These are phyloP conservation scores for Acanthococcus lagerstroemiae DNA, from an alignment of 2,888 invertebrate species.

Conservation along the genomic window DNA sequence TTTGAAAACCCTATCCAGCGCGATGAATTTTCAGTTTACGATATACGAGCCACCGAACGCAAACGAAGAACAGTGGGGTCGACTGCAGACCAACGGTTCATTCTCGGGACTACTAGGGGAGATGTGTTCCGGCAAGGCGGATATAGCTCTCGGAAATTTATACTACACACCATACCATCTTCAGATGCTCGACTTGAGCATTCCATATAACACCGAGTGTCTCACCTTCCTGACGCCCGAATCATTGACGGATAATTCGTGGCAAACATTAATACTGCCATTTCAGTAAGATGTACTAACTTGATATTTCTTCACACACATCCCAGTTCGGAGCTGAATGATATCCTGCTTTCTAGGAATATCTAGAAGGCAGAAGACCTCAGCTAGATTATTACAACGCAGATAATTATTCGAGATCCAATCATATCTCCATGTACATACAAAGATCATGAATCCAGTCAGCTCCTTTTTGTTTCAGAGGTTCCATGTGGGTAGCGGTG, in stretches of 20 bases:
- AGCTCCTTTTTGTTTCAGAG: too few species aligned
- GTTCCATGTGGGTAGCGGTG: slow-evolving; percentile 65
- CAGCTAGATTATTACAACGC: too few species aligned
- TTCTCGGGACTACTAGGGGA: slow-evolving; percentile 65
- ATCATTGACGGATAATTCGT: slow-evolving; percentile 67
- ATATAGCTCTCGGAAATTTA: slow-evolving; percentile 65
- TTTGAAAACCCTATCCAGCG: slow-evolving; percentile 52
- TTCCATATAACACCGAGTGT: slow-evolving; percentile 72
- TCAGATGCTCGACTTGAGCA: slow-evolving; percentile 59
- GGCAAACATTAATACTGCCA: slow-evolving; percentile 71
- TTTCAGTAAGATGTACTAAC: slow-evolving; percentile 53
- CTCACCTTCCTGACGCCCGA: slow-evolving; percentile 76
- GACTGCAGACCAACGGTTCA: slow-evolving; percentile 51
- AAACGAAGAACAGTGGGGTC: slow-evolving; percentile 58
- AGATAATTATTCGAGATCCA: too few species aligned
- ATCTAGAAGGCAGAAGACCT: too few species aligned
- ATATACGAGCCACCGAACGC: slow-evolving; percentile 57
- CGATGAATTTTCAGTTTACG: slow-evolving; percentile 59
- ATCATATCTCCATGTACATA: too few species aligned
- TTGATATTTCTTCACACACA: too few species aligned
- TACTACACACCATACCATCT: slow-evolving; percentile 61
- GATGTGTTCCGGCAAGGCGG: slow-evolving; percentile 52
- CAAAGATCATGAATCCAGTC: too few species aligned
- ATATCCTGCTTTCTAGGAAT: too few species aligned
- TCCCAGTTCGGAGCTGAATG: too few species aligned